Evolutionary conservation across 2,888 invertebrate genomes (phyloP), one percentile per base, ranked within the genome.

Genomic region (Leptarthrus brevirostris): DNA sequence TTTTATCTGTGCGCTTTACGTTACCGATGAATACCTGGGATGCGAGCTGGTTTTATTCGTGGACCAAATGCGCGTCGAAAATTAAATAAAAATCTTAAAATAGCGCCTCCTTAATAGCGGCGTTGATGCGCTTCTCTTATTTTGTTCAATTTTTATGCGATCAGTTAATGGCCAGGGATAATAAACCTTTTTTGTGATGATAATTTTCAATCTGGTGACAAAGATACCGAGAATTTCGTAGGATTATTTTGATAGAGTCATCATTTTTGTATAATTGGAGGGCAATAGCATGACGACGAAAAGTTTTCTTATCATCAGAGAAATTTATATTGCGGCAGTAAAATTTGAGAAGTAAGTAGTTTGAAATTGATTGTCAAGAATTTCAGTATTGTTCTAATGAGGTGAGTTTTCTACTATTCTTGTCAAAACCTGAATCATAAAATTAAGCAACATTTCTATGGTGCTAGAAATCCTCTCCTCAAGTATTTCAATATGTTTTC

Each of bases 21-120:
- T n/a, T n/a, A n/a, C n/a, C n/a, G n/a, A n/a, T n/a, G n/a, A n/a
- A n/a, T n/a, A n/a, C n/a, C n/a, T n/a, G n/a, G n/a, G 20, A 40
- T 30, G 36, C 22, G 30, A 56, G 61, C 34, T 61, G 61, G n/a
- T 61, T 61, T 61, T 61, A 36, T 36, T 16, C 36, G 61, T 61
- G 61, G 61, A 36, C 61, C 61, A 61, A 61, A 61, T 61, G 61
- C 61, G 61, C 61, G 61, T 61, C 61, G 36, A 22, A 61, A 61
- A 61, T 61, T 61, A 61, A 61, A 61, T 61, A 61, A 61, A 61
- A 61, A 61, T 61, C 61, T 61, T 61, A 61, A 61, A 61, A 61
- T 61, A 61, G 61, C 61, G 61, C 61, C 61, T 61, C 40, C 22
- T 61, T 61, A 61, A 61, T 61, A 61, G 61, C 22, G 18, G 40